Percentiles rank a stretch among this genome's conserved stretches.
Evolutionary conservation across 2,797 vertebrate species (phyloP).

Genomic region (Eulemur albifrons): DNA sequence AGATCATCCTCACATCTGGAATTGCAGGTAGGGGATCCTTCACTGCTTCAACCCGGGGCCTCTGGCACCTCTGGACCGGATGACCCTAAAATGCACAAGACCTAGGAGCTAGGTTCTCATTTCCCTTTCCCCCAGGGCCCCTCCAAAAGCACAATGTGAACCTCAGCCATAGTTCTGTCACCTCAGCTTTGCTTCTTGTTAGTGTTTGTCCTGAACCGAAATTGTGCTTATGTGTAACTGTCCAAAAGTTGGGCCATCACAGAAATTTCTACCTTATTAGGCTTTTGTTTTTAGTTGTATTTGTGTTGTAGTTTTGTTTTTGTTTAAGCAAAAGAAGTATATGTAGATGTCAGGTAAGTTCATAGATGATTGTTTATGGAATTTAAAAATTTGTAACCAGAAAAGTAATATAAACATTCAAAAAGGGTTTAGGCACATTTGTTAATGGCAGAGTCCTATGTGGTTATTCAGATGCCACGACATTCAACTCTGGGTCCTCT

Average conservation of each 20-base stretch:
- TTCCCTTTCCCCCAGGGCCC: neutral
- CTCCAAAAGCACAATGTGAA: neutral
- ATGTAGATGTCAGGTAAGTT: constrained; percentile 16
- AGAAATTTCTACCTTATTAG: neutral
- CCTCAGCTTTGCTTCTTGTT: neutral
- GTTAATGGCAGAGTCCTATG: neutral
- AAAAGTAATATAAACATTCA: neutral
- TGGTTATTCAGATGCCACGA: neutral
- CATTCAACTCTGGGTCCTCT: neutral
- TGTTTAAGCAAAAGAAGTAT: neutral
- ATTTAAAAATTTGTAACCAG: neutral
- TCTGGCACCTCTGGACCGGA: neutral
- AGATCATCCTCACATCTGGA: neutral
- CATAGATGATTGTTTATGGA: neutral
- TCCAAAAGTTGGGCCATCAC: neutral
- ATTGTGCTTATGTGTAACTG: neutral
- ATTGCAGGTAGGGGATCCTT: neutral
- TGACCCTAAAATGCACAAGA: neutral
- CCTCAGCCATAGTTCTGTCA: neutral
- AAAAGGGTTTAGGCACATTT: neutral
- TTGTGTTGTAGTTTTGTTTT: constrained; percentile 29
- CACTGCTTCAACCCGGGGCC: neutral
- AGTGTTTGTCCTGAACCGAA: neutral
- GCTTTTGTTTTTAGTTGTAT: constrained; percentile 20
- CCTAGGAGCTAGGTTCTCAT: neutral